A percentile compares a stretch with the other conserved stretches of the same genome.
These are phyloP conservation scores for Neuroterus valhalla DNA, from an alignment of 1,140 invertebrate species.

Conservation along the genomic window DNA sequence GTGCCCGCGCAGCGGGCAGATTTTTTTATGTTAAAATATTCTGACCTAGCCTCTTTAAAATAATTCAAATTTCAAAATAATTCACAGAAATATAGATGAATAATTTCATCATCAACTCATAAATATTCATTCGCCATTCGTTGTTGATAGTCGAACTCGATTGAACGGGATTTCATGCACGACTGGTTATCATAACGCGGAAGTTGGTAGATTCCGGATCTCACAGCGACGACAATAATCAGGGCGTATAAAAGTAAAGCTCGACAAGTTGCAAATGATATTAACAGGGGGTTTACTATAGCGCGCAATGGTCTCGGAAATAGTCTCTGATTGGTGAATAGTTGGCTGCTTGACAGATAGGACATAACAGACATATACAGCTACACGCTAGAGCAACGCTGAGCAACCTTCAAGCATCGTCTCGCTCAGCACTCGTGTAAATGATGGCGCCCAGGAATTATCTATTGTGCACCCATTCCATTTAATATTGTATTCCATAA, in stretches of 20 bases:
- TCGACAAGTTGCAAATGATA: neutral
- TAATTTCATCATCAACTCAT: neutral
- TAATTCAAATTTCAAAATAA: no score
- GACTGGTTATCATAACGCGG: neutral
- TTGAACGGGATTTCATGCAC: neutral
- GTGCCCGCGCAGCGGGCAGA: no score
- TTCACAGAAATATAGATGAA: neutral
- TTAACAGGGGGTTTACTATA: neutral
- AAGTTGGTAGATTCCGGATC: neutral
- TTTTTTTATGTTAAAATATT: no score
- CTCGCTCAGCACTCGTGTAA: constrained; percentile 65
- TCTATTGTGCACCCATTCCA: constrained; percentile 74
- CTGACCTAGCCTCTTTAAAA: no score
- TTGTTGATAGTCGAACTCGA: constrained; percentile 4
- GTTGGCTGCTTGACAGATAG: no score
- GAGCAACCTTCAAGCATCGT: constrained; percentile 54
- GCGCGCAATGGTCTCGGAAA: neutral
- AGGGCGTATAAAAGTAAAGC: neutral
- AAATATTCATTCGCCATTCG: neutral
- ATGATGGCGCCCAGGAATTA: constrained; percentile 73
- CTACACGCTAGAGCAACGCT: no score
- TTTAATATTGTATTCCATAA: constrained; percentile 75
- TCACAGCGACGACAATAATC: neutral
- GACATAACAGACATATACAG: no score
- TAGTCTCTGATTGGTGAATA: no score